Percentiles rank a stretch among this genome's conserved stretches.
Conservation (phyloP, 2,113 vertebrate genomes). For the Haplotaxodon microlepis region DNA sequence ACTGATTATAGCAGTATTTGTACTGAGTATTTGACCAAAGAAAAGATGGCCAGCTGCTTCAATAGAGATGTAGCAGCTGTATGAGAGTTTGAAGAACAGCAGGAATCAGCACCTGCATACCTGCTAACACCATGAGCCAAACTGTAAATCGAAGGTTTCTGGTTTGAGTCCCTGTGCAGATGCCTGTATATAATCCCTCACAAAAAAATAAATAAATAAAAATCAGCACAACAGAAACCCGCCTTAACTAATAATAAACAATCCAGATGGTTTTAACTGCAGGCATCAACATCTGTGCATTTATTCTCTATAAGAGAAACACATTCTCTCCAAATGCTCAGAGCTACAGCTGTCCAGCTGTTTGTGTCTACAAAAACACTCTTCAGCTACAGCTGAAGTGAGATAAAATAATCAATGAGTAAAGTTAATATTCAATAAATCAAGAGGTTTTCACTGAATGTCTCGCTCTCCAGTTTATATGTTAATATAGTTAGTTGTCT, state of each 20-base stretch:
- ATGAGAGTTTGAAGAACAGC: not conserved
- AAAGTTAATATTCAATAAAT: not conserved
- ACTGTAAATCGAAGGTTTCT: not conserved
- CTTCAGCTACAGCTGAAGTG: not conserved
- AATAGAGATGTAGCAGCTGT: not conserved
- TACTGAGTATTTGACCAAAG: not conserved
- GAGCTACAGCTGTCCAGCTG: not conserved
- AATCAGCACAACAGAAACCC: not conserved
- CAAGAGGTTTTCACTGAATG: not conserved
- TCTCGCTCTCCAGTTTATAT: not conserved
- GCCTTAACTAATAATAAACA: not conserved
- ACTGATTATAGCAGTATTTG: not conserved
- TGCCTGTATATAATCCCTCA: not conserved
- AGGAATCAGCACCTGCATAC: not conserved
- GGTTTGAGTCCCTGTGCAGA: not conserved
- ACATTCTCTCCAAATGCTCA: not conserved
- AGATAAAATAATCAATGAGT: not conserved
- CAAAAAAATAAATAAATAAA: not conserved
- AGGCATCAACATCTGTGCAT: not conserved
- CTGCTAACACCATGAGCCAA: not conserved
- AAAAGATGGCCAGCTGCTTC: not conserved
- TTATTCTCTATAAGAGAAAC: not conserved
- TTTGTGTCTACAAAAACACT: not conserved
- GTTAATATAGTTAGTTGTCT: not conserved
- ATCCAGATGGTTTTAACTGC: not conserved